These are phyloP conservation scores for Microtus montanus DNA, from an alignment of 2,113 vertebrate genomes.

Conservation along the genomic window DNA sequence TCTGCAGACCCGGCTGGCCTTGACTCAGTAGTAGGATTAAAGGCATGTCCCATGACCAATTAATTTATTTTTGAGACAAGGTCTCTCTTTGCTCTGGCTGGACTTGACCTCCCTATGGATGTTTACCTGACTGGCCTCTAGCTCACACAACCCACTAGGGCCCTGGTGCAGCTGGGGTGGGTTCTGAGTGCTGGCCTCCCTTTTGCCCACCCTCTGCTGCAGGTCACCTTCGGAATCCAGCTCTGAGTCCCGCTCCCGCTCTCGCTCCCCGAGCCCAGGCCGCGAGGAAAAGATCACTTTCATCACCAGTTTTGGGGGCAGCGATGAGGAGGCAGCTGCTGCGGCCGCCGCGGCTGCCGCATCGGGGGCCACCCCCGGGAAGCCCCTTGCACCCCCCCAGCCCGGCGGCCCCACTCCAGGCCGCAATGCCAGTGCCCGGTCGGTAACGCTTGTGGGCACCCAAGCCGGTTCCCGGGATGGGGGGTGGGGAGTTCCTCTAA, in stretches of 20 bases:
- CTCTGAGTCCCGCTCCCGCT: slow-evolving; percentile 93
- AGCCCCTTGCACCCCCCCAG: slow-evolving; percentile 76
- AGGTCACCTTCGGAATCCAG: slow-evolving; percentile 84
- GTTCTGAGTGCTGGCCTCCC: neutral
- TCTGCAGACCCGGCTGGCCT: neutral
- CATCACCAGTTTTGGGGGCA: slow-evolving; percentile 97
- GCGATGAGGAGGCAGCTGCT: slow-evolving; percentile 90
- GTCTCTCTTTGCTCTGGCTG: neutral
- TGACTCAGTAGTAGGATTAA: neutral
- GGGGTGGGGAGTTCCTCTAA: neutral
- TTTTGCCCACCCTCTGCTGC: neutral
- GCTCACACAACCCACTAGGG: neutral
- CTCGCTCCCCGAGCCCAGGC: slow-evolving; percentile 88
- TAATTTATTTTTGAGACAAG: neutral
- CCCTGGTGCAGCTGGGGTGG: neutral
- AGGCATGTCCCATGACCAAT: neutral
- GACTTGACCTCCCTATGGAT: neutral
- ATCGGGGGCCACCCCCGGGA: slow-evolving; percentile 82
- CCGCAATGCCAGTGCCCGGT: slow-evolving; percentile 97
- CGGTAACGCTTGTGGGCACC: slow-evolving; percentile 91
- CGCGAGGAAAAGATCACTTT: slow-evolving; percentile 95
- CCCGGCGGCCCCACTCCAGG: slow-evolving; percentile 85
- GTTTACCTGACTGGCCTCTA: neutral
- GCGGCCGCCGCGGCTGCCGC: slow-evolving; percentile 68
- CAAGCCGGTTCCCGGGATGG: slow-evolving; percentile 30